Evolutionary conservation across 2,888 invertebrate genomes (phyloP).

Genomic region (Ctena decussata): DNA sequence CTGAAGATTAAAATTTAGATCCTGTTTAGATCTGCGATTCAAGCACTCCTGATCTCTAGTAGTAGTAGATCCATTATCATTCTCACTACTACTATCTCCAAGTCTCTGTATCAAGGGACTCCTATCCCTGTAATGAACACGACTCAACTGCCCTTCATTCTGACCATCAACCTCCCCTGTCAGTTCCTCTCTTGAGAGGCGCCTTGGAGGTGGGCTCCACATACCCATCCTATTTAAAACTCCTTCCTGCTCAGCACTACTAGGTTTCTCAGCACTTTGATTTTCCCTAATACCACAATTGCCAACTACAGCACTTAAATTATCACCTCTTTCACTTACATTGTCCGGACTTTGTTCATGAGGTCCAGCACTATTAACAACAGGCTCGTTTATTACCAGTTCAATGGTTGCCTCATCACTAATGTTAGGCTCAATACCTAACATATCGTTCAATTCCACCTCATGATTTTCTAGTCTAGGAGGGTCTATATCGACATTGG

Average conservation of each 20-base stretch:
- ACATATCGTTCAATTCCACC: not conserved
- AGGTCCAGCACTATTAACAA: not conserved
- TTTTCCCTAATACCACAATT: not conserved
- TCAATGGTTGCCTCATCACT: not conserved
- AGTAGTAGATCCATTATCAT: not conserved
- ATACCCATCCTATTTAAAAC: not conserved
- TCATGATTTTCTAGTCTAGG: not conserved
- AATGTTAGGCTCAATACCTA: not conserved
- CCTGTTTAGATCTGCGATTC: not conserved
- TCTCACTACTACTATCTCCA: not conserved
- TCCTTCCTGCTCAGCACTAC: not conserved
- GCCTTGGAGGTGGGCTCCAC: not conserved
- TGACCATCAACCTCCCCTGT: not conserved
- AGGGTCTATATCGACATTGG: too few species aligned
- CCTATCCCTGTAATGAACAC: not conserved
- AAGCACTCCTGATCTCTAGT: not conserved
- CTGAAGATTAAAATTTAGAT: not conserved
- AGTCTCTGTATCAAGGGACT: not conserved
- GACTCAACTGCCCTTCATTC: not conserved
- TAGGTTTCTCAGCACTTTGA: not conserved
- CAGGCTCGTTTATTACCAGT: not conserved
- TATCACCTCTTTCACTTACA: not conserved
- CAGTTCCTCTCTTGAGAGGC: not conserved
- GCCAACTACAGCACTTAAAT: not conserved
- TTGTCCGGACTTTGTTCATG: not conserved